Conservation (phyloP, 2,113 vertebrate species). For the Sinocyclocheilus anophthalmus region DNA sequence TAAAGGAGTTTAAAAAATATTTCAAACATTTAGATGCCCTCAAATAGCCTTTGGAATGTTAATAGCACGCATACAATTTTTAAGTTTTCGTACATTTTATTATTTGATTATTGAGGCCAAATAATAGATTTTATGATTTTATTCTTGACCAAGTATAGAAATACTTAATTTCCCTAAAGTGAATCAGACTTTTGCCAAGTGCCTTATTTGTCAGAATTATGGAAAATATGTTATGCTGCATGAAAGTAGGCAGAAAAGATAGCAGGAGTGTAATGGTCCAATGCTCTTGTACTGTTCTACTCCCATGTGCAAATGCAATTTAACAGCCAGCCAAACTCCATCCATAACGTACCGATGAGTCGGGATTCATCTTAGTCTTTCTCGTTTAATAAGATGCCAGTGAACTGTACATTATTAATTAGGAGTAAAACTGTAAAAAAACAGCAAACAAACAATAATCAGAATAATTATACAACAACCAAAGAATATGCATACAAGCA, state of each 20-base stretch:
- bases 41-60: background rate
- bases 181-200: conserved; percentile 28
- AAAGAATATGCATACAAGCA: too few relatives aligned
- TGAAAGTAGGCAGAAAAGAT: conserved; percentile 41
- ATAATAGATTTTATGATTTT: background rate
- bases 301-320: too few relatives aligned
- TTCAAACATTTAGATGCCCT: background rate
- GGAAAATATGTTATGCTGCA: conserved; percentile 45
- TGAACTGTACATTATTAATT: too few relatives aligned
- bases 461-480: too few relatives aligned
- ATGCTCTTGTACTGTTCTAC: background rate
- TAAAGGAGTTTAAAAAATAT: background rate
- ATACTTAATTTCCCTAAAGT: background rate
- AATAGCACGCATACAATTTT: background rate
- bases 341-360: too few relatives aligned
- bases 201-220: conserved; percentile 39
- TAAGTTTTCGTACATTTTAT: background rate
- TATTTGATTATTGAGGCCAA: background rate
- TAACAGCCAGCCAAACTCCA: too few relatives aligned
- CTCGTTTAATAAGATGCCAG: too few relatives aligned
- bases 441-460: too few relatives aligned
- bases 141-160: background rate
- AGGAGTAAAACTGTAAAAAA: too few relatives aligned
- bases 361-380: too few relatives aligned
- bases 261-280: conserved; percentile 46